phyloP scores from a whole-genome alignment of 1,140 invertebrate species.

The Pteromalus puparum region DNA sequence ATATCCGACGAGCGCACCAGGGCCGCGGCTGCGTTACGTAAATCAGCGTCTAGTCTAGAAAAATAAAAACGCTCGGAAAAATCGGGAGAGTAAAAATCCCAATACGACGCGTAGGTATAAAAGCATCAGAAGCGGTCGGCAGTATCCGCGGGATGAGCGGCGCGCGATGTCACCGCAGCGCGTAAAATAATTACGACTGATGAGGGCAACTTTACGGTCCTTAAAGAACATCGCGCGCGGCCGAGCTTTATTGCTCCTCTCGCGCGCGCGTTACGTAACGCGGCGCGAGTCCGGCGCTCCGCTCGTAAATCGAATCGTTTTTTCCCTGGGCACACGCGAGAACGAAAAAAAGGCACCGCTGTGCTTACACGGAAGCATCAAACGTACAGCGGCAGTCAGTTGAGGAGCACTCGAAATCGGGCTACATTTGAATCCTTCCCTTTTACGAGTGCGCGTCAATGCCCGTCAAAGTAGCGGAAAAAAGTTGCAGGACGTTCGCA shows the following conservation, averaged over 20 bases:
- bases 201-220: background rate
- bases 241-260: constrained; percentile 30
- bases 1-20: background rate
- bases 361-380: too few relatives aligned
- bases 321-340: background rate
- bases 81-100: too few relatives aligned
- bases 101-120: background rate
- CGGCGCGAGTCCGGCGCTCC: background rate
- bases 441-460: too few relatives aligned
- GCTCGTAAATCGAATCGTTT: constrained; percentile 38
- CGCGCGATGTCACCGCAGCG: constrained; percentile 4
- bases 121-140: background rate
- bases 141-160: background rate
- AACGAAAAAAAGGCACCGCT: background rate
- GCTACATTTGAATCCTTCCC: too few relatives aligned
- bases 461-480: too few relatives aligned
- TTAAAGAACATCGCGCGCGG: constrained; percentile 11
- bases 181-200: constrained; percentile 38
- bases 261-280: constrained; percentile 37
- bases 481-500: too few relatives aligned
- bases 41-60: background rate
- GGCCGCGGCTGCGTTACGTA: constrained; percentile 1
- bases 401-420: too few relatives aligned
- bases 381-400: too few relatives aligned
- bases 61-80: too few relatives aligned